phyloP scores from a whole-genome alignment of 2,888 invertebrate genomes.

The Pammene fasciana region DNA sequence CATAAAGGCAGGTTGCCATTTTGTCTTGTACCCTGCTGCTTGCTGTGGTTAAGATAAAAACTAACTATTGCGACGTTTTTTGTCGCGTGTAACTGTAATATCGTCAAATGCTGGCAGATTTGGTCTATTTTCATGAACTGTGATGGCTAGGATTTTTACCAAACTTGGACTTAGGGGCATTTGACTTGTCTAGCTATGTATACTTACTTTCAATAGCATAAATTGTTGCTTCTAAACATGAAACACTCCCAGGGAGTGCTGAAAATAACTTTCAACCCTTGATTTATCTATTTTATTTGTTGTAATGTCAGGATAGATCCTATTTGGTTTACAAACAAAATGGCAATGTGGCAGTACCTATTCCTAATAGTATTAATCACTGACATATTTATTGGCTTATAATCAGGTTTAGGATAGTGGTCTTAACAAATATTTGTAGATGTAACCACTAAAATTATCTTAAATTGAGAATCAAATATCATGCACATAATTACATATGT shows the following conservation, averaged over 20 bases:
- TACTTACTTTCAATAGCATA: conserved; percentile 14
- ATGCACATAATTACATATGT: conserved; percentile 1
- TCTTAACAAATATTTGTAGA: background rate
- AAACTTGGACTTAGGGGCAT: conserved; percentile 6
- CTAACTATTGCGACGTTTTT: conserved; percentile 67
- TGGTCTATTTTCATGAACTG: conserved; percentile 24
- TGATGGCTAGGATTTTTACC: conserved; percentile 1
- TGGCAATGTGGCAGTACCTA: conserved; percentile 7
- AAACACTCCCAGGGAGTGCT: conserved; percentile 25
- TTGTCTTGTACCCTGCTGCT: conserved; percentile 79
- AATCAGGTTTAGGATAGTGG: background rate
- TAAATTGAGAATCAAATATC: background rate
- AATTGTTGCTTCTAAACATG: conserved; percentile 11
- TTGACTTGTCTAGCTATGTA: conserved; percentile 12
- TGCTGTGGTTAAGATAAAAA: conserved; percentile 79
- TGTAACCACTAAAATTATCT: background rate
- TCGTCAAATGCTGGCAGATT: conserved; percentile 29
- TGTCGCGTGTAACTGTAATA: conserved; percentile 60
- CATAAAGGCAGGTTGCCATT: conserved; percentile 77
- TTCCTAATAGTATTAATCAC: background rate
- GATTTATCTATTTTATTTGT: background rate
- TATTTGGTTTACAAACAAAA: background rate
- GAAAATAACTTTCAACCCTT: conserved; percentile 22
- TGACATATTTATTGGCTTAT: background rate
- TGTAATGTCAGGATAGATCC: background rate